phyloP scores from a whole-genome alignment of 1,140 invertebrate species.

The Zophobas morio region DNA sequence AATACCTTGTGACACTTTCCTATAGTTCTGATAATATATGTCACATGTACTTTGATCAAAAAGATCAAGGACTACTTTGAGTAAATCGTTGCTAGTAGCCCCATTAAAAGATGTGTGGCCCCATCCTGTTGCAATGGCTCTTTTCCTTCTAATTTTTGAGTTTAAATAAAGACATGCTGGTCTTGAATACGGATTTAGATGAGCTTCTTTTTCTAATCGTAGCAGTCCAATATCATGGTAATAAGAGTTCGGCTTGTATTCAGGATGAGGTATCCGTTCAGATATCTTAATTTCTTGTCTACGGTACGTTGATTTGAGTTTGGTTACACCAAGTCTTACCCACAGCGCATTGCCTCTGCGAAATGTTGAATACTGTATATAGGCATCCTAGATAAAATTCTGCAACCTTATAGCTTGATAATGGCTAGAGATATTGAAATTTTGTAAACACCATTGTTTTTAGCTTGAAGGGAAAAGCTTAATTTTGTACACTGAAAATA shows the following conservation, averaged over 20 bases:
- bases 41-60: constrained; percentile 59
- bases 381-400: no score
- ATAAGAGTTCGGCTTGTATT: constrained; percentile 69
- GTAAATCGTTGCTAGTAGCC: constrained; percentile 67
- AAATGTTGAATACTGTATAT: constrained; percentile 7
- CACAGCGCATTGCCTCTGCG: constrained; percentile 53
- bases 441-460: no score
- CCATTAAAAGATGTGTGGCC: constrained; percentile 57
- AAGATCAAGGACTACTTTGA: constrained; percentile 69
- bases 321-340: constrained; percentile 67
- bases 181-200: constrained; percentile 66
- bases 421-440: no score
- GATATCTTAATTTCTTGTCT: constrained; percentile 55
- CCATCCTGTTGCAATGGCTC: constrained; percentile 56
- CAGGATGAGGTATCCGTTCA: constrained; percentile 66
- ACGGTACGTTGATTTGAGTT: constrained; percentile 60
- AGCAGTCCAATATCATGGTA: constrained; percentile 77
- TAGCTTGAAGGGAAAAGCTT: no score
- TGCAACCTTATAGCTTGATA: no score
- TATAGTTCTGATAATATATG: constrained; percentile 55
- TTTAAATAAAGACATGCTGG: constrained; percentile 73
- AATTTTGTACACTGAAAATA: no score
- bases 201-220: constrained; percentile 67
- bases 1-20: constrained; percentile 68
- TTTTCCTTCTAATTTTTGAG: constrained; percentile 2